phyloP scores from a whole-genome alignment of 2,888 invertebrate species.

The Lycaena phlaeas region DNA sequence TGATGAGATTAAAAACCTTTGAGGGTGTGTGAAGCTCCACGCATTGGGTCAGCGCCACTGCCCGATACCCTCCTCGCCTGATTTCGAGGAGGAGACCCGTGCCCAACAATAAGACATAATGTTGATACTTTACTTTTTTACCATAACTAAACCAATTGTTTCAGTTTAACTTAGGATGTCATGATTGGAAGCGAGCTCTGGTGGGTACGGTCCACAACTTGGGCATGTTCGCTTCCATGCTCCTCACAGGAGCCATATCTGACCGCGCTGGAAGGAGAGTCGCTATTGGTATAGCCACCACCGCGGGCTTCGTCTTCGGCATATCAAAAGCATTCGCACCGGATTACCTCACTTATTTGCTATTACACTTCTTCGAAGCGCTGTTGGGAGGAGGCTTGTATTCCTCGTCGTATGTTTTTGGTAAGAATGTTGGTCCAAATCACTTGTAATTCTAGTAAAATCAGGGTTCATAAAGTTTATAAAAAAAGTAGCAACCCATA shows the following conservation, averaged over 20 bases:
- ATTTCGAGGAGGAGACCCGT: no score
- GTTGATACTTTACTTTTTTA: no score
- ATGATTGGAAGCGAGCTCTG: constrained; percentile 81
- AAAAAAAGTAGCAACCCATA: no score
- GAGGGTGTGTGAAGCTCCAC: no score
- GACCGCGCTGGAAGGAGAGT: constrained; percentile 80
- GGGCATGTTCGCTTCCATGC: constrained; percentile 80
- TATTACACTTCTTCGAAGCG: constrained; percentile 74
- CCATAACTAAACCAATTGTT: no score
- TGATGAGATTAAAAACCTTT: no score
- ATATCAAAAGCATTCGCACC: constrained; percentile 70
- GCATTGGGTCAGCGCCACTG: no score
- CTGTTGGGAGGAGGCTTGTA: constrained; percentile 72
- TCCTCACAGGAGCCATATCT: constrained; percentile 80
- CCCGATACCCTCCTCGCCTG: no score
- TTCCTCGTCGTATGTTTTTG: constrained; percentile 74
- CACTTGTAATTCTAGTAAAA: no score
- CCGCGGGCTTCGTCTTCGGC: constrained; percentile 67
- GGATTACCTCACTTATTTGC: constrained; percentile 66
- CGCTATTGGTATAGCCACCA: constrained; percentile 69
- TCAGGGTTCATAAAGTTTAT: no score
- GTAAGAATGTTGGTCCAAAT: constrained; percentile 55
- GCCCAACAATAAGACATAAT: no score
- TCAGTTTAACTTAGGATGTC: constrained; percentile 78
- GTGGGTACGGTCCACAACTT: constrained; percentile 82